These are phyloP conservation scores for Nothocercus nigrocapillus DNA, from an alignment of 2,113 vertebrate species.

Conservation along the genomic window DNA sequence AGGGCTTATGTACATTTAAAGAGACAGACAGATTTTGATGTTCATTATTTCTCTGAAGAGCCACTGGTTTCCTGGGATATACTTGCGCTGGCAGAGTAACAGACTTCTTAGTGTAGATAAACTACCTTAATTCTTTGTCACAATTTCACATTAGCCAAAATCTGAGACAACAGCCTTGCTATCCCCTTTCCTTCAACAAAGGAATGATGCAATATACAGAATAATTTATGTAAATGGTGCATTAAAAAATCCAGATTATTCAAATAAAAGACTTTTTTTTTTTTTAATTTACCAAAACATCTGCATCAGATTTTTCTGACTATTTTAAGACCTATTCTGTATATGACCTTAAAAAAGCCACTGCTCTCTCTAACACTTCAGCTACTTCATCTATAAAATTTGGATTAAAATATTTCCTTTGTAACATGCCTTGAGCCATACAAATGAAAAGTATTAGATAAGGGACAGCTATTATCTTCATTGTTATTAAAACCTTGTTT, in stretches of 20 bases:
- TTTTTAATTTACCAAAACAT: background rate
- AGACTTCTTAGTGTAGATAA: background rate
- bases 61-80: background rate
- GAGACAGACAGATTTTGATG: background rate
- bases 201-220: background rate
- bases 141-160: background rate
- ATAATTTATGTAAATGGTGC: background rate
- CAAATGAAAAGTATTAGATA: constrained; percentile 19
- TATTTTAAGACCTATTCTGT: background rate
- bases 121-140: background rate
- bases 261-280: background rate
- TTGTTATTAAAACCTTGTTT: constrained; percentile 33
- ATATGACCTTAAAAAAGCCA: background rate
- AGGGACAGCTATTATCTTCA: background rate
- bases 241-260: background rate
- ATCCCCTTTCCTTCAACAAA: background rate
- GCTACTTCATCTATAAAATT: background rate
- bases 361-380: background rate
- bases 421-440: background rate
- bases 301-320: background rate
- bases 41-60: background rate
- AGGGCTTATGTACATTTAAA: background rate
- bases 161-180: background rate
- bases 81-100: background rate
- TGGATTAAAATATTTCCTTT: background rate